Evolutionary conservation across 1,140 invertebrate genomes (phyloP), one percentile per base, ranked within the genome.

Genomic region (Caenorhabditis remanei): DNA sequence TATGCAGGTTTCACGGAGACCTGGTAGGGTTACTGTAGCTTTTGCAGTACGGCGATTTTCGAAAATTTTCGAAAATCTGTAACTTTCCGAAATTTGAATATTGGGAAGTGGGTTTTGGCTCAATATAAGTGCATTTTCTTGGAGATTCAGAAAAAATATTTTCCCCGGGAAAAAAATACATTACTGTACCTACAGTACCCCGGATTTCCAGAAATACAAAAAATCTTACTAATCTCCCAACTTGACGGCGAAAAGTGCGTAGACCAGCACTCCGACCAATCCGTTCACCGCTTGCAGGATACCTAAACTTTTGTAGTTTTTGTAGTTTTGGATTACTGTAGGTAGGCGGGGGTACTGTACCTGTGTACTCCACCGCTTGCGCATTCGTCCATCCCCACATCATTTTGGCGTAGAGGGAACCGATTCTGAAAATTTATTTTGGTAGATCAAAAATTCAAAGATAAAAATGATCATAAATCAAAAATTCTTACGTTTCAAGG

Each of bases 331-430:
- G 75, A 48, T n/a, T 40, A 82, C 43, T n/a, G 19, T 50, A 55
- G 32, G 32, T 32, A n/a, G n/a, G n/a, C n/a, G n/a, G n/a, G n/a
- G n/a, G n/a, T 32, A 32, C 32, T 0, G 32, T 32, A 32, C 67
- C 85, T 24, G 83, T 87, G 32, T 87, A 87, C 43, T 56, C 55
- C 8, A 87, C 87, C 13, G 87, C 75, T 41, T 87, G 75, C 7
- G 71, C 56, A 32, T 85, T 87, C 11, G 87, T 87, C 87, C 87
- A 87, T 40, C 63, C 83, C 67, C 79, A 87, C 87, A 87, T 87
- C 48, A 71, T 71, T 50, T 65, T 87, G 13, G 82, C 67, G 71
- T 87, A 87, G 19, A 85, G 32, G 21, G 87, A 87, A 55, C 87
- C 87, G 9, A 87, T 83, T 24, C 87, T 87, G 14, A 56, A 87